Evolutionary conservation across 2,888 invertebrate genomes (phyloP), one percentile per base, ranked within the genome.

Genomic region (Pristionchus fissidentatus): DNA sequence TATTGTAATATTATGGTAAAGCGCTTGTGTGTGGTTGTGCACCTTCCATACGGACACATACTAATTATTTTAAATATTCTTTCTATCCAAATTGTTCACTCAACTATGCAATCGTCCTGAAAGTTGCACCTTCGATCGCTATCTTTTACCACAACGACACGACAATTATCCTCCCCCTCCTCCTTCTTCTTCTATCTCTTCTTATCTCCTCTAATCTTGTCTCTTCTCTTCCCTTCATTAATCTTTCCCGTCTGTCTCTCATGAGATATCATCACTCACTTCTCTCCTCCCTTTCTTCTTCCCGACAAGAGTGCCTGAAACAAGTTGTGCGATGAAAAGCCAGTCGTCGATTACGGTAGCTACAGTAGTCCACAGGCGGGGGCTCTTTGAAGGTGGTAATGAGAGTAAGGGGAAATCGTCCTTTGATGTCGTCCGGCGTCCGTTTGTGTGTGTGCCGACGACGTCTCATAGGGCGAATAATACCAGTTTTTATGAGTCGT

Each of bases 241-340:
- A 66, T 66, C 66, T 66, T 66, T 22, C 41, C 66, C 66, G 15
- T 38, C 41, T 66, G 66, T 66, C 66, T 66, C 38, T 66, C 66
- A 66, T 66, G 66, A 66, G 66, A 66, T 66, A 66, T 66, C 38
- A 66, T 66, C 66, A 66, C 66, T 66, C 66, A 66, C 66, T 41
- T 7, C 66, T 19, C 35, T 38, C 19, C 32, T 66, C 66, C n/a
- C 66, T 66, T 66, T 66, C 1, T 66, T 66, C 66, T 66, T 66
- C 66, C 38, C 10, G n/a, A 8, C 66, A 66, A 22, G n/a, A n/a
- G n/a, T n/a, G n/a, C n/a, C n/a, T n/a, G n/a, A n/a, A n/a, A n/a
- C n/a, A n/a, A n/a, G n/a, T n/a, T n/a, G n/a, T n/a, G n/a, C n/a
- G n/a, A n/a, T n/a, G n/a, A n/a, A n/a, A n/a, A n/a, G n/a, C n/a